Evolutionary conservation across 2,888 invertebrate genomes (phyloP).

Genomic region (Caenorhabditis doughertyi): DNA sequence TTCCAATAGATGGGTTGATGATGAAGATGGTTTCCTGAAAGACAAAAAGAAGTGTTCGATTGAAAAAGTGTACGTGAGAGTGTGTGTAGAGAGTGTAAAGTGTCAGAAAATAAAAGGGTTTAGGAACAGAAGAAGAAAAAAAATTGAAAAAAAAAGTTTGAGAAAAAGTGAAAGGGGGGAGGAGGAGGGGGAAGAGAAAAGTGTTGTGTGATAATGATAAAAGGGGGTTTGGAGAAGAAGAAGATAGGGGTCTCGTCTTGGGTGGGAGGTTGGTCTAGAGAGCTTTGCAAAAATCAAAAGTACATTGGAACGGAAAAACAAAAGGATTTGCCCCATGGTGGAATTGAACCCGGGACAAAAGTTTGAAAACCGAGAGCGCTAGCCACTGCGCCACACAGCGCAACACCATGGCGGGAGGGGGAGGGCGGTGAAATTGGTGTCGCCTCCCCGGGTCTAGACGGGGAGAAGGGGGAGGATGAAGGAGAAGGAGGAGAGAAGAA

Average conservation of each 20-base stretch:
- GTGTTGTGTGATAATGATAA: slow-evolving; percentile 16
- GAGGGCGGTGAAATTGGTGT: too few species aligned
- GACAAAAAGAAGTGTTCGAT: not conserved
- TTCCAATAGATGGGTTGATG: too few species aligned
- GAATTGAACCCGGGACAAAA: not conserved
- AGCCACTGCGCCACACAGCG: not conserved
- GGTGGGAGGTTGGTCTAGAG: too few species aligned
- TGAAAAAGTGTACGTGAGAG: too few species aligned
- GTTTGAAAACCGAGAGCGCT: slow-evolving; percentile 13
- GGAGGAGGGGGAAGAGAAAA: not conserved
- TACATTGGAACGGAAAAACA: not conserved
- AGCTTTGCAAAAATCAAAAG: too few species aligned
- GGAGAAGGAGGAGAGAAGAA: too few species aligned
- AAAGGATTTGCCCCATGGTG: not conserved
- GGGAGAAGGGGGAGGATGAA: too few species aligned
- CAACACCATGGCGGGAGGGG: too few species aligned
- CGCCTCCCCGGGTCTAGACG: too few species aligned
- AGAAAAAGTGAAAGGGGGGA: not conserved
- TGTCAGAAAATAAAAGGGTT: not conserved
- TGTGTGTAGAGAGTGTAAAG: slow-evolving; percentile 14
- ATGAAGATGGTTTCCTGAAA: too few species aligned
- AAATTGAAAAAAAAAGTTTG: not conserved
- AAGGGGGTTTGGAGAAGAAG: not conserved
- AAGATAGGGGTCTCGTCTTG: not conserved
- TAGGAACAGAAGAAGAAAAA: slow-evolving; percentile 6